A percentile compares a stretch with the other conserved stretches of the same genome.
phyloP scores from a whole-genome alignment of 2,797 vertebrate genomes.

The Scleropages formosus region DNA sequence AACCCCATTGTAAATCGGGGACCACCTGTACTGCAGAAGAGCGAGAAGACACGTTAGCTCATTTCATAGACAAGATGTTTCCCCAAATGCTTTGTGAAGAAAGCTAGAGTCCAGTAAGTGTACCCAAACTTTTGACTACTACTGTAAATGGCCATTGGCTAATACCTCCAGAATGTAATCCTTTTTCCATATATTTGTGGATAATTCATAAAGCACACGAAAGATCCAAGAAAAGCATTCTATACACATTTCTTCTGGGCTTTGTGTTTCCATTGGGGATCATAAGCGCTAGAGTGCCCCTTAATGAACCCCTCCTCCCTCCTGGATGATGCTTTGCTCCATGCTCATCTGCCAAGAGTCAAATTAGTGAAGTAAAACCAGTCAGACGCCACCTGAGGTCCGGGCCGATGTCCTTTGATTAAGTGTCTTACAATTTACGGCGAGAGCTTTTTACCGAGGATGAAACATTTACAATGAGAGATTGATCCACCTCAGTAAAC shows the following conservation, averaged over 20 bases:
- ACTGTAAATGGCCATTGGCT: constrained; percentile 5
- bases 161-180: constrained; percentile 20
- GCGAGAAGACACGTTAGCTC: too few species aligned
- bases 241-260: constrained; percentile 20
- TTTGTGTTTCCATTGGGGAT: constrained; percentile 17
- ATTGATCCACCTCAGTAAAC: constrained; percentile 10
- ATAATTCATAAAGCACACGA: constrained; percentile 17
- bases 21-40: too few species aligned
- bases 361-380: constrained; percentile 4
- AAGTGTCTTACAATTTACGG: neutral
- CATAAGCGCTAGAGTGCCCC: neutral
- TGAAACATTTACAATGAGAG: neutral
- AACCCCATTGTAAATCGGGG: too few species aligned
- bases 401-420: neutral
- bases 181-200: constrained; percentile 25
- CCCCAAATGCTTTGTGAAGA: too few species aligned
- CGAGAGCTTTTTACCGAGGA: neutral
- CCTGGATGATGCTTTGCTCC: constrained; percentile 28
- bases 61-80: too few species aligned
- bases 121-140: neutral
- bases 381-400: neutral
- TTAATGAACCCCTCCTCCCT: constrained; percentile 21
- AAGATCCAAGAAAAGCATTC: constrained; percentile 13
- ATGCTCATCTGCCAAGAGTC: constrained; percentile 8
- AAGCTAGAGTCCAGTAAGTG: neutral